Conservation (phyloP, 1,140 invertebrate species). For the Chelonus insularis region DNA sequence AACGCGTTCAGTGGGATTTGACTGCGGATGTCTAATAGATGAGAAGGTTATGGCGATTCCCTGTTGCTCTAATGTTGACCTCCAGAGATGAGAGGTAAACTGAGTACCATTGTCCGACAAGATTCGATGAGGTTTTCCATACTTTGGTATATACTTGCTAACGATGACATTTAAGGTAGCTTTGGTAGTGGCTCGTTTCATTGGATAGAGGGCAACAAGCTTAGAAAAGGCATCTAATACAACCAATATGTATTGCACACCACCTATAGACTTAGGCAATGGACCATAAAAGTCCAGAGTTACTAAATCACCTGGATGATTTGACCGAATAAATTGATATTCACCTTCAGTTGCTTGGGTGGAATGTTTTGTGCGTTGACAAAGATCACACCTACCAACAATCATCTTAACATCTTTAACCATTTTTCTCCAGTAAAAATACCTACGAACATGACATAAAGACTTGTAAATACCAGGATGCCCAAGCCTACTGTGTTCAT, state of each 20-base stretch:
- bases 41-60: conserved; percentile 20
- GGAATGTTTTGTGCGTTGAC: conserved; percentile 29
- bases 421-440: conserved; percentile 30
- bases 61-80: conserved; percentile 8
- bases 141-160: conserved; percentile 23
- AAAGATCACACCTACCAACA: conserved; percentile 25
- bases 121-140: conserved; percentile 24
- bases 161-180: conserved; percentile 18
- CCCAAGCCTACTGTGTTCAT: conserved; percentile 23
- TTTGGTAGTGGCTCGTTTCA: conserved; percentile 22
- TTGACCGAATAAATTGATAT: conserved; percentile 11
- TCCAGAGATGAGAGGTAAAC: conserved; percentile 27
- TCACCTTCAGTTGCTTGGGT: conserved; percentile 21
- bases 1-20: conserved; percentile 27
- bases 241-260: conserved; percentile 32
- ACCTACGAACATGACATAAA: conserved; percentile 12
- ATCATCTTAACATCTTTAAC: conserved; percentile 19
- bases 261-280: conserved; percentile 24
- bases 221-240: conserved; percentile 32
- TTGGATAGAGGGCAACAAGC: conserved; percentile 22
- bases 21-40: conserved; percentile 24
- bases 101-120: conserved; percentile 30
- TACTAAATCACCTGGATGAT: conserved; percentile 24
- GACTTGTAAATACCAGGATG: conserved; percentile 29
- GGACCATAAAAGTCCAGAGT: conserved; percentile 35